Conservation (phyloP, 2,113 vertebrate species). For the Apaloderma vittatum region DNA sequence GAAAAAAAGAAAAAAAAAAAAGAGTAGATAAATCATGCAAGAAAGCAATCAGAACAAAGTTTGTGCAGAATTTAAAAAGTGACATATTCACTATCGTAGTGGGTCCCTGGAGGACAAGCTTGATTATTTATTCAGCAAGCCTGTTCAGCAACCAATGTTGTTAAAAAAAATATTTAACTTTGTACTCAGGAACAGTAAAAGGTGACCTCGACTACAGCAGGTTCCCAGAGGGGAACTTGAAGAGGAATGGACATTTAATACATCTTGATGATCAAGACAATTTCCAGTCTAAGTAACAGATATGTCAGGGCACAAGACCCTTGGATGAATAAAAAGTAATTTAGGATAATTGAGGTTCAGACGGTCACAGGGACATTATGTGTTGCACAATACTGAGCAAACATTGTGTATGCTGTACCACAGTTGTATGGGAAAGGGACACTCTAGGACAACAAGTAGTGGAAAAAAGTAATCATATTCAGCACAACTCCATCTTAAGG, state of each 20-base stretch:
- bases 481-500: constrained; percentile 14
- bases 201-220: neutral
- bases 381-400: neutral
- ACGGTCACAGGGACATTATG: fast-evolving
- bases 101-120: neutral
- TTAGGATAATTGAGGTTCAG: neutral
- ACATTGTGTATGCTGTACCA: neutral
- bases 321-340: neutral
- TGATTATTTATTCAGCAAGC: constrained; percentile 39
- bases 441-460: neutral
- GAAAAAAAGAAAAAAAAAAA: neutral
- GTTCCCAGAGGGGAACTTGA: neutral
- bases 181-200: neutral
- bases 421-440: neutral
- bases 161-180: neutral
- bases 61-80: neutral
- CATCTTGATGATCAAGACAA: neutral
- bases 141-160: neutral
- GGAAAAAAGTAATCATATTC: neutral
- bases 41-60: neutral
- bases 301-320: neutral
- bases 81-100: neutral
- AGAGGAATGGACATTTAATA: neutral
- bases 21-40: neutral
- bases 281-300: neutral